Conservation (phyloP, 1,140 invertebrate species). For the Orchesella cincta region DNA sequence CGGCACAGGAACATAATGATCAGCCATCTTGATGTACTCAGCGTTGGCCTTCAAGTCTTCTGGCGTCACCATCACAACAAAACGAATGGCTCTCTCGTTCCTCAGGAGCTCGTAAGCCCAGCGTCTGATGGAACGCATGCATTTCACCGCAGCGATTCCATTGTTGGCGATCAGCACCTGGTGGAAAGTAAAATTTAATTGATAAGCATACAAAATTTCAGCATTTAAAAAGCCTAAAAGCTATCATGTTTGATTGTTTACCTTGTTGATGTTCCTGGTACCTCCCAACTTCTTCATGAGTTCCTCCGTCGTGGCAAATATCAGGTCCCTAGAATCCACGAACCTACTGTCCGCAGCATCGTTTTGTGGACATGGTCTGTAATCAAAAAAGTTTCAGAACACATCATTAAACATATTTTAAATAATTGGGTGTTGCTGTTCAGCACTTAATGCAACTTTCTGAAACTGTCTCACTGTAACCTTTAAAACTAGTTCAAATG, state of each 20-base stretch:
- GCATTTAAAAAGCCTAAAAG: too few species aligned
- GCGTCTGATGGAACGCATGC: constrained; percentile 94
- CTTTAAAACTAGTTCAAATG: too few species aligned
- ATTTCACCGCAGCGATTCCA: constrained; percentile 99
- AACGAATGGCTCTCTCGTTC: constrained; percentile 92
- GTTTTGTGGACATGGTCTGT: constrained; percentile 87
- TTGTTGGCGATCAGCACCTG: constrained; percentile 98
- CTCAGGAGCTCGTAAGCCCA: constrained; percentile 99
- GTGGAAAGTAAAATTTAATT: constrained; percentile 39
- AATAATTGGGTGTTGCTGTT: too few species aligned
- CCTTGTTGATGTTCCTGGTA: constrained; percentile 85
- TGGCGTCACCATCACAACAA: constrained; percentile 98
- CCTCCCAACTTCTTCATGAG: constrained; percentile 89
- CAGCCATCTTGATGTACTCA: constrained; percentile 99
- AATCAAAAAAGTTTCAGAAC: too few species aligned
- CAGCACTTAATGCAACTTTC: too few species aligned
- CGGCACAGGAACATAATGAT: constrained; percentile 96
- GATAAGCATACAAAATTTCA: not conserved
- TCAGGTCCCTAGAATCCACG: constrained; percentile 78
- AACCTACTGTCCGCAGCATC: constrained; percentile 68
- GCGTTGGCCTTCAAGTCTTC: constrained; percentile 91
- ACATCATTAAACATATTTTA: too few species aligned
- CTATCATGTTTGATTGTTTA: too few species aligned
- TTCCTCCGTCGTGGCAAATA: constrained; percentile 93
- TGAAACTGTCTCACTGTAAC: too few species aligned